phyloP scores from a whole-genome alignment of 2,888 invertebrate species.

The Drosophila longiperda region DNA sequence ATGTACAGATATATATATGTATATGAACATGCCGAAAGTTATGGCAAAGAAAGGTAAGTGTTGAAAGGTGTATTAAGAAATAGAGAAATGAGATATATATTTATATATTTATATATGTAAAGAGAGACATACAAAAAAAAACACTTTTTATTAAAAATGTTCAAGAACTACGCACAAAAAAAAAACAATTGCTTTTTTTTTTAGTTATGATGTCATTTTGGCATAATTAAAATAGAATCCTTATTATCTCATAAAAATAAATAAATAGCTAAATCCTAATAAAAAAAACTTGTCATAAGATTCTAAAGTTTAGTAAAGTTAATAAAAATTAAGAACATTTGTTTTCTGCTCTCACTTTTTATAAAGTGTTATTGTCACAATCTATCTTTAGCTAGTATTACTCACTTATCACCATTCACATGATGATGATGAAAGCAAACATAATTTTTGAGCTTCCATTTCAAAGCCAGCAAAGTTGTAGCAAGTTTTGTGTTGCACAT shows the following conservation, averaged over 20 bases:
- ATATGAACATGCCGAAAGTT: neutral
- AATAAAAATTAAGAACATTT: no score
- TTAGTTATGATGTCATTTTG: no score
- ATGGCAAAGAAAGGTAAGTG: no score
- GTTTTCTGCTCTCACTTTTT: neutral
- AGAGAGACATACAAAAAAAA: neutral
- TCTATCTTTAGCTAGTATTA: neutral
- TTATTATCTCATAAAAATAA: no score
- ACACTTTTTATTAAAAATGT: fast-evolving
- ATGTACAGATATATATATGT: neutral
- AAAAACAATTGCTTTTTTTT: no score
- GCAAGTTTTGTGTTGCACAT: conserved; percentile 38
- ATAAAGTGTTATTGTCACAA: neutral
- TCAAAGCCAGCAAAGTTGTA: conserved; percentile 22
- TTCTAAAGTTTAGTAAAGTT: no score
- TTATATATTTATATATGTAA: neutral
- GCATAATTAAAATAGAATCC: no score
- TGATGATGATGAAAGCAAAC: neutral
- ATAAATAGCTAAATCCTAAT: no score
- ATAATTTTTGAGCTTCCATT: neutral
- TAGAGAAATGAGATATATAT: neutral
- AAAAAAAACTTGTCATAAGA: no score
- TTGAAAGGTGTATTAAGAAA: no score
- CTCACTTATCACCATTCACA: neutral
- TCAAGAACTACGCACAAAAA: neutral